A percentile compares a stretch with the other conserved stretches of the same genome.
These are phyloP conservation scores for Zelleria hepariella DNA, from an alignment of 2,888 invertebrate genomes.

Conservation along the genomic window DNA sequence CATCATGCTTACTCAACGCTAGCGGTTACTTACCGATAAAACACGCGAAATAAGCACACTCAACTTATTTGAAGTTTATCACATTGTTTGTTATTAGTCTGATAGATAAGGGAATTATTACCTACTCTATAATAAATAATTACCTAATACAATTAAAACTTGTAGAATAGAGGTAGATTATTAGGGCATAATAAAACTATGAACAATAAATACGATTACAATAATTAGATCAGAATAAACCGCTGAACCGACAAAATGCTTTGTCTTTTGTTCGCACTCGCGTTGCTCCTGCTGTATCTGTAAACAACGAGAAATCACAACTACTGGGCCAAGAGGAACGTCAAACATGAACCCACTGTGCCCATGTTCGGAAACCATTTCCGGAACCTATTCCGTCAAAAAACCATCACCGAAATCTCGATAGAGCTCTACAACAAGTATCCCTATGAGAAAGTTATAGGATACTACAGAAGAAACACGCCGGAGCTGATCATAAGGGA, in stretches of 20 bases:
- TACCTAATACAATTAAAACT: too few species aligned
- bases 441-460: conserved; percentile 6
- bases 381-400: conserved; percentile 25
- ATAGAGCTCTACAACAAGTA: conserved; percentile 6
- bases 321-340: conserved; percentile 41
- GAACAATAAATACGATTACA: too few species aligned
- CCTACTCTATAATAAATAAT: too few species aligned
- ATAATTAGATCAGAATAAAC: too few species aligned
- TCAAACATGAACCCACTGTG: conserved; percentile 35
- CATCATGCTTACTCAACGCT: too few species aligned
- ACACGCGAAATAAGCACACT: too few species aligned
- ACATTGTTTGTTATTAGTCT: too few species aligned
- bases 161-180: too few species aligned
- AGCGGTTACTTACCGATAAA: too few species aligned
- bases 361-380: conserved; percentile 42
- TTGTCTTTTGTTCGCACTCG: neutral
- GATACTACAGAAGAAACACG: conserved; percentile 6
- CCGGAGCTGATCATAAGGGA: conserved; percentile 12
- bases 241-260: neutral
- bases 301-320: conserved; percentile 34
- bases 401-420: conserved; percentile 15
- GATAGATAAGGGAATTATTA: too few species aligned
- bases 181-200: too few species aligned
- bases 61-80: too few species aligned
- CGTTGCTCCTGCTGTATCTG: conserved; percentile 24